Base-by-base conservation (phyloP, 2,888 invertebrate genomes). In the Podabrus alpinus region DNA sequence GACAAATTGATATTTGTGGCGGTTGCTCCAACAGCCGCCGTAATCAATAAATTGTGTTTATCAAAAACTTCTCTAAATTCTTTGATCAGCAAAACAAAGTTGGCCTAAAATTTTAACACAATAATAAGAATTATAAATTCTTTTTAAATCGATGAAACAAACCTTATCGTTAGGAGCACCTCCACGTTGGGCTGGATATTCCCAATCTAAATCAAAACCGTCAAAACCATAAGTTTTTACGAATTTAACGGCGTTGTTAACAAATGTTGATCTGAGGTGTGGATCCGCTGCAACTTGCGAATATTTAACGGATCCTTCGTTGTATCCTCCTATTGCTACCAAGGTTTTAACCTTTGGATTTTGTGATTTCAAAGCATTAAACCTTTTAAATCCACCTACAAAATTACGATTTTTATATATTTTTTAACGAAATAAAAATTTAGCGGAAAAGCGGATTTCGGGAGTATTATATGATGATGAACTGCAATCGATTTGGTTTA, bases 201-300 rank as follows among this genome's bases (percentile, higher is more conserved):
- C 92, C 94, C 94, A 94, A 83, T 94, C 93, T 0, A 94, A 67
- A 81, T 94, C 94, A 0, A 94, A 86, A 1, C 94, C 94, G 81
- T 94, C 92, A 77, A 94, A 94, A 0, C 88, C 88, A 80, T 92
- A 87, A 3, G 87, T 86, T 59, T 86, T 82, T 0, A 93, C 80
- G 82, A 92, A 90, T 0, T 85, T 81, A 0, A 91, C 82, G 0
- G 90, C 89, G 71, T 90, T 91, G 3, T 88, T 81, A 16, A 92
- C 89, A 80, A 94, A 93, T 66, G 83, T 86, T 0, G 86, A 83
- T n/a, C 92, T 88, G 1, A 86, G 78, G 0, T 74, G 71, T 2
- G 89, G 81, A 66, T 85, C 86, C 9, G 87, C 86, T 21, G 89
- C 87, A 86, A 91, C 88, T 87, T 88, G 25, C 2, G 86, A 85